phyloP scores from a whole-genome alignment of 2,888 invertebrate genomes.

The Saturnia japonica region DNA sequence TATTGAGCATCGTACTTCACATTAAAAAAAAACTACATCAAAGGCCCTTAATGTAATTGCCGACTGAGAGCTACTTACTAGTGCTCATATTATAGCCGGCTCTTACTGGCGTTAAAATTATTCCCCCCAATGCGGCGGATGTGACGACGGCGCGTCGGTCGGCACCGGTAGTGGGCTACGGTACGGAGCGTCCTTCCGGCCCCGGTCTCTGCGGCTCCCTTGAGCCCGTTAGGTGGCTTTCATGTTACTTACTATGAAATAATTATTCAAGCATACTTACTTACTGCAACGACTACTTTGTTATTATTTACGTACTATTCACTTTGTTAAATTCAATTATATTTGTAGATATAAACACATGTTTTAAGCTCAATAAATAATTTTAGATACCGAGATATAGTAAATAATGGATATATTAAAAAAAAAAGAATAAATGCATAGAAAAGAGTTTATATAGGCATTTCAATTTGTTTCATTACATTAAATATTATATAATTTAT shows the following conservation, averaged over 20 bases:
- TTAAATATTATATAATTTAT: no score
- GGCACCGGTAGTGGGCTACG: constrained; percentile 54
- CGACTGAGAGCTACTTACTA: constrained; percentile 31
- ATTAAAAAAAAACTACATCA: constrained; percentile 46
- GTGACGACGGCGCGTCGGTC: constrained; percentile 48
- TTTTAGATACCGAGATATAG: neutral
- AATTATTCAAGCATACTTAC: constrained; percentile 51
- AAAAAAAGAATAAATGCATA: neutral
- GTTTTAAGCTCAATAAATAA: neutral
- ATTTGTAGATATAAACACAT: no score
- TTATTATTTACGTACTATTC: constrained; percentile 25
- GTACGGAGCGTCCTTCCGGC: constrained; percentile 61
- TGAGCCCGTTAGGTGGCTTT: constrained; percentile 51
- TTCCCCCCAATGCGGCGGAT: constrained; percentile 53
- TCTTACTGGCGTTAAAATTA: constrained; percentile 59
- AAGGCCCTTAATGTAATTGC: constrained; percentile 57
- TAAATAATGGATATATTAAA: neutral
- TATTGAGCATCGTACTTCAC: constrained; percentile 40
- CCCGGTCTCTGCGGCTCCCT: constrained; percentile 44
- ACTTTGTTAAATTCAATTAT: neutral
- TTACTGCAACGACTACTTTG: constrained; percentile 37
- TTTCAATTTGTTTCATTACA: neutral
- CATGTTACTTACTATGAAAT: constrained; percentile 45
- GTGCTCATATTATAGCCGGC: constrained; percentile 36
- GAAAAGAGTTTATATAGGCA: neutral